These are phyloP conservation scores for Haliclystus octoradiatus DNA, from an alignment of 30 jellyfish, hydroid and myxozoan species.

Conservation along the genomic window DNA sequence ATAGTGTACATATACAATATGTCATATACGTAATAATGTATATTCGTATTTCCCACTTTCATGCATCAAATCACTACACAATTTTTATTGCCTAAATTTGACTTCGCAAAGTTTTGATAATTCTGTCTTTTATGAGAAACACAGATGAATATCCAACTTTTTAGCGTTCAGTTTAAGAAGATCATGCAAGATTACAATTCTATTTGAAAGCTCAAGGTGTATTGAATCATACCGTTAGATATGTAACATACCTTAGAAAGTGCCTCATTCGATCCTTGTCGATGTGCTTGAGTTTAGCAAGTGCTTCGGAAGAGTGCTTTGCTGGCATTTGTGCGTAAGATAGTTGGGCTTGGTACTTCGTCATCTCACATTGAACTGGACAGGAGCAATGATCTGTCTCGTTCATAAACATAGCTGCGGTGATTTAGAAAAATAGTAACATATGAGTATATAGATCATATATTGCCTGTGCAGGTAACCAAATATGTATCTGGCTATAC, in stretches of 20 bases:
- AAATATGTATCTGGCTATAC: too few species aligned
- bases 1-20: too few species aligned
- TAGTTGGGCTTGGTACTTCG: conserved; percentile 48
- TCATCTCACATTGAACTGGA: conserved; percentile 71
- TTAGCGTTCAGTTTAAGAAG: too few species aligned
- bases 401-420: conserved; percentile 17
- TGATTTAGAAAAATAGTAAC: not conserved
- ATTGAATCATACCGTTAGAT: not conserved
- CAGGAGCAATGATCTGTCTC: conserved; percentile 48
- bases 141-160: too few species aligned
- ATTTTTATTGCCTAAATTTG: too few species aligned
- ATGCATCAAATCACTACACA: too few species aligned
- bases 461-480: too few species aligned
- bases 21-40: too few species aligned
- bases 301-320: conserved; percentile 55
- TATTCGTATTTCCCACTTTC: too few species aligned
- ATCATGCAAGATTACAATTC: not conserved
- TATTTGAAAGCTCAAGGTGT: not conserved
- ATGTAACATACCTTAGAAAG: conserved; percentile 17
- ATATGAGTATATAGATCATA: conserved; percentile 7
- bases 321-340: conserved; percentile 87
- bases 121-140: too few species aligned
- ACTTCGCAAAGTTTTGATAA: too few species aligned
- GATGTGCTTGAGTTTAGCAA: conserved; percentile 39
- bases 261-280: conserved; percentile 40